Evolutionary conservation across 2,113 vertebrate genomes (phyloP), one percentile per base, ranked within the genome.

Genomic region (Coptodon rendalli): DNA sequence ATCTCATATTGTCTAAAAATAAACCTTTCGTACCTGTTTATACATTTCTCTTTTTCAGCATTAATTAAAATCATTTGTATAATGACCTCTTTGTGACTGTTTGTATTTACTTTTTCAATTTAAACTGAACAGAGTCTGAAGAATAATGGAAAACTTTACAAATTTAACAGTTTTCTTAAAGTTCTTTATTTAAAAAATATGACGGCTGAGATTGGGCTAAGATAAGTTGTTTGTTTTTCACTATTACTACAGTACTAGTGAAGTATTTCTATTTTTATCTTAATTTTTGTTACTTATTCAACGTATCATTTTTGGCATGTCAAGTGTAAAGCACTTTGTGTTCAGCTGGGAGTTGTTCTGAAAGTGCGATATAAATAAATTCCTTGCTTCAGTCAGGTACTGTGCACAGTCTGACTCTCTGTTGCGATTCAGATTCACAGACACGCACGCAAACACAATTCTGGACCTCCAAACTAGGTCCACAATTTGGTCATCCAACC

Each of bases 121-220:
- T 22, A 53, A 53, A 53, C 0, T 53, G 52, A 53, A 53, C 52
- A 53, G 9, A 53, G n/a, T 11, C 3, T 54, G 0, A 22, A 6
- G n/a, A 53, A 53, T 53, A 53, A 53, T 40, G 40, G 0, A 40
- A 40, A 40, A 12, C n/a, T 19, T 53, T 31, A 19, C 53, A 86
- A 0, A 13, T 45, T 31, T 59, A 45, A 90, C 27, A 5, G 7
- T 19, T 78, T 31, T 31, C 31, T 7, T 36, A 3, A 17, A 22
- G 71, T 54, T 83, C 17, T 29, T 63, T 61, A 68, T 24, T 8
- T 53, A 6, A 63, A 66, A 82, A 82, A 24, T 36, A 73, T 3
- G 22, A 43, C 2, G 0, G 3, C 38, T 43, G 13, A 48, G 7
- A 50, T 29, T 17, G 9, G 16, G 43, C n/a, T 76, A 50, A 50